A percentile compares a stretch with the other conserved stretches of the same genome.
Conservation (phyloP, 2,113 vertebrate species). For the Nesospiza acunhae region DNA sequence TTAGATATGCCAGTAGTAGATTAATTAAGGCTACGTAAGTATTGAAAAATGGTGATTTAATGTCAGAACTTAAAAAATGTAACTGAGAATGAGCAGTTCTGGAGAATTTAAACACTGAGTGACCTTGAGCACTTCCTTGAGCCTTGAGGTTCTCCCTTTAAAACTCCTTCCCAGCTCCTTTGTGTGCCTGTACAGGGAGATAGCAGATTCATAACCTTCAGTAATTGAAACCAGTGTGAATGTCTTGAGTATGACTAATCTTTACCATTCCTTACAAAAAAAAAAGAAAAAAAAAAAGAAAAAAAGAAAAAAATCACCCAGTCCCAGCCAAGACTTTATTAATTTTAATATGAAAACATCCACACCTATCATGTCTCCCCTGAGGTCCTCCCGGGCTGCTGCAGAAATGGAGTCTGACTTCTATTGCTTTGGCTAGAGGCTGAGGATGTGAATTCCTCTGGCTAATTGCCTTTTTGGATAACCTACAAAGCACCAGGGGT, state of each 20-base stretch:
- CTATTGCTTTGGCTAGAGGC: not conserved
- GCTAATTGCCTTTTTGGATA: slow-evolving; percentile 45
- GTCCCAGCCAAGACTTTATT: slow-evolving; percentile 1
- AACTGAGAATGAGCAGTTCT: not conserved
- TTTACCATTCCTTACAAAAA: not conserved
- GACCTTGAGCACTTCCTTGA: not conserved
- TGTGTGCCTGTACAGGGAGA: not conserved
- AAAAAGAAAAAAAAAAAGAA: not conserved
- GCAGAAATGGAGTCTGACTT: not conserved
- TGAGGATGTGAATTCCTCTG: not conserved
- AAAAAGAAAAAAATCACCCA: not conserved
- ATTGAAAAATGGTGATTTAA: not conserved
- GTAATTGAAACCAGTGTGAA: not conserved
- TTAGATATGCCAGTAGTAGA: not conserved
- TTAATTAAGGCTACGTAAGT: accelerated
- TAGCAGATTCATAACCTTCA: not conserved
- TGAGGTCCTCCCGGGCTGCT: not conserved
- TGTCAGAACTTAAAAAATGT: not conserved
- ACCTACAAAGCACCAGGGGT: slow-evolving; percentile 16
- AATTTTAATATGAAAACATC: slow-evolving; percentile 53
- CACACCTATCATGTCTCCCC: slow-evolving; percentile 25
- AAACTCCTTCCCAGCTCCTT: not conserved
- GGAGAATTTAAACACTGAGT: not conserved
- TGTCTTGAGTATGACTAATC: slow-evolving; percentile 6
- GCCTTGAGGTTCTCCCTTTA: not conserved